Conservation (phyloP, 2,888 invertebrate genomes). For the Phaonia tiefii region DNA sequence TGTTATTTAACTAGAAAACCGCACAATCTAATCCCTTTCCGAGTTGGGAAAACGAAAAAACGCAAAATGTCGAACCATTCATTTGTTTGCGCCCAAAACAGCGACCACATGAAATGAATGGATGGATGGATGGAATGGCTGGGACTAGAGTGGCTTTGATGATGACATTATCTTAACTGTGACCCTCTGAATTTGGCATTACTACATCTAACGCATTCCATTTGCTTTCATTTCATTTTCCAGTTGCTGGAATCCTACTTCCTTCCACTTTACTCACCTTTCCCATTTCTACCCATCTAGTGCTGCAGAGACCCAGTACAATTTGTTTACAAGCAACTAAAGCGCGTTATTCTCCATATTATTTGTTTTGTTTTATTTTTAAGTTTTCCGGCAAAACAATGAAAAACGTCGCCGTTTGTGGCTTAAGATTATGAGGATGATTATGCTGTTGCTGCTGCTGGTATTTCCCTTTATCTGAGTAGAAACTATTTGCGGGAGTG, state of each 20-base stretch:
- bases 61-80: slow-evolving; percentile 25
- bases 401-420: slow-evolving; percentile 41
- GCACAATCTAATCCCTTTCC: slow-evolving; percentile 59
- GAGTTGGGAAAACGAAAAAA: slow-evolving; percentile 24
- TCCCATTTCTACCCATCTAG: neutral
- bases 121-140: neutral
- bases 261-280: too few relatives aligned
- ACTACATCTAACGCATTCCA: slow-evolving; percentile 21
- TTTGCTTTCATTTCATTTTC: slow-evolving; percentile 52
- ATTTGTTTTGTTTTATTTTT: slow-evolving; percentile 35
- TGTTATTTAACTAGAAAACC: slow-evolving; percentile 69
- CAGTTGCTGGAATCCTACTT: slow-evolving; percentile 17
- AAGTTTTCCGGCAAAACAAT: slow-evolving; percentile 56
- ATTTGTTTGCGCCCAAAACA: slow-evolving; percentile 10
- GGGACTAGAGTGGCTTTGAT: neutral
- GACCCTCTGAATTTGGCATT: neutral
- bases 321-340: slow-evolving; percentile 60
- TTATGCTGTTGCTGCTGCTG: slow-evolving; percentile 43
- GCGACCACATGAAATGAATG: slow-evolving; percentile 29
- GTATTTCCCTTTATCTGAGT: neutral
- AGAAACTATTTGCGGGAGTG: neutral
- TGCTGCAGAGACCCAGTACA: neutral
- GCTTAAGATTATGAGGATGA: slow-evolving; percentile 21
- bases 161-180: too few relatives aligned
- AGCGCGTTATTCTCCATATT: slow-evolving; percentile 38